Percentiles rank a stretch among this genome's conserved stretches.
Evolutionary conservation across 2,113 vertebrate species (phyloP).

Genomic region (Notarius quadriscutis): DNA sequence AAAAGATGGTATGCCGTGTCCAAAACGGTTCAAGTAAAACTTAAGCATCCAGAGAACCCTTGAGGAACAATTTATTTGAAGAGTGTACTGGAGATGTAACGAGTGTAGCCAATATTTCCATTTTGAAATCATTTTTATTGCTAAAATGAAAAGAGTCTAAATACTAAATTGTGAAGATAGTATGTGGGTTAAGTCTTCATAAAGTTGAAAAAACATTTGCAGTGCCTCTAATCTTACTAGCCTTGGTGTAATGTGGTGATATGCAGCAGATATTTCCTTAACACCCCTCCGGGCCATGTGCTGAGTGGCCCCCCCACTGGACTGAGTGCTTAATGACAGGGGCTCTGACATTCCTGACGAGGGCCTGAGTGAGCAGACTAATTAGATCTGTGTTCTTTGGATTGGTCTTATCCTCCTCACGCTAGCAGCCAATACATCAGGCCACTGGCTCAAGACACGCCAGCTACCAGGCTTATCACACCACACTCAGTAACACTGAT

Average conservation of each 20-base stretch:
- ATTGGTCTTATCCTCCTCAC: constrained; percentile 41
- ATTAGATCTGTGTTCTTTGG: constrained; percentile 46
- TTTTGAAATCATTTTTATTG: not conserved
- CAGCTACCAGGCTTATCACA: constrained; percentile 69
- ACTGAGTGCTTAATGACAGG: constrained; percentile 39
- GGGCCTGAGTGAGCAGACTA: constrained; percentile 43
- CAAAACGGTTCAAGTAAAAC: not conserved
- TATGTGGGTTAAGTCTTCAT: not conserved
- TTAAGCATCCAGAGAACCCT: not conserved
- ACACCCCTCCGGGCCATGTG: constrained; percentile 30
- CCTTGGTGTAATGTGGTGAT: not conserved
- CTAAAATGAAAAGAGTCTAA: not conserved
- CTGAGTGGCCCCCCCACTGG: constrained; percentile 28
- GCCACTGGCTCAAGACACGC: constrained; percentile 6
- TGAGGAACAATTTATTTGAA: not conserved
- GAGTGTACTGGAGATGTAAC: not conserved
- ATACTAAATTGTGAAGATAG: not conserved
- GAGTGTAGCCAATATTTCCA: not conserved
- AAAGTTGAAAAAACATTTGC: not conserved
- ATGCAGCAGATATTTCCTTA: constrained; percentile 26
- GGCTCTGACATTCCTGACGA: constrained; percentile 48
- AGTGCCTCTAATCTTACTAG: not conserved
- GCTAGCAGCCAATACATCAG: constrained; percentile 24
- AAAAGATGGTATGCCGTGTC: not conserved
- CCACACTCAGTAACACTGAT: constrained; percentile 67